Evolutionary conservation across 2,797 vertebrate species (phyloP), one percentile per base, ranked within the genome.

Genomic region (Artibeus lituratus): DNA sequence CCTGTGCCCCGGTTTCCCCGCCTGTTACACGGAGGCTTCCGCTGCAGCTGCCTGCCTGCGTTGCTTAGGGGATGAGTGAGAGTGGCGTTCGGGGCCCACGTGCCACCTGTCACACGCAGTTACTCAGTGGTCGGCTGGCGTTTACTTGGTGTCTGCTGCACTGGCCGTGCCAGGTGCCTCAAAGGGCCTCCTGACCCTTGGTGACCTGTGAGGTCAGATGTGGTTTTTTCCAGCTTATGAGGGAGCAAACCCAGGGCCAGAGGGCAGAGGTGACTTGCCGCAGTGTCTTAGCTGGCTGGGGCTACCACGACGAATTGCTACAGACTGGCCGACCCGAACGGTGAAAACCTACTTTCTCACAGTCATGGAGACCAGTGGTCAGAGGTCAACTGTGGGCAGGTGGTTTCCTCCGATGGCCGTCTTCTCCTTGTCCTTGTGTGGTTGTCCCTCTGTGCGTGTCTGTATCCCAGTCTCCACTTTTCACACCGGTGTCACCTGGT

Each of bases 401-500:
- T 0, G 37, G 24, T 32, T 16, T 32, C 24, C 32, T 7, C 74
- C 15, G 44, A 49, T 0, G 0, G 47, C n/a, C 0, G 0, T 32
- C 62, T 35, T 84, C 62, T 62, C 14, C 19, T 22, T 32, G 7
- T 80, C 53, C 24, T 94, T 44, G 9, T 2, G 2, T 3, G 81
- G 51, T 10, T 6, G 7, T 19, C 21, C 7, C 42, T 39, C 6
- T 4, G 15, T 14, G 16, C 9, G 7, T 2, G 5, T 73, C 24
- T 47, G 47, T 73, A 67, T 57, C 35, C 59, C 3, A 1, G n/a
- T 55, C 55, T 65, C 37, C 59, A 65, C 42, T 19, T 62, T 42
- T 42, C 15, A 72, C 51, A 1, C 42, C 4, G 10, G 47, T 1
- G 18, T 39, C 24, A 47, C 39, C 19, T 8, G 7, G 29, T 73